Conservation (phyloP, 2,797 vertebrate genomes). For the Tapera naevia region DNA sequence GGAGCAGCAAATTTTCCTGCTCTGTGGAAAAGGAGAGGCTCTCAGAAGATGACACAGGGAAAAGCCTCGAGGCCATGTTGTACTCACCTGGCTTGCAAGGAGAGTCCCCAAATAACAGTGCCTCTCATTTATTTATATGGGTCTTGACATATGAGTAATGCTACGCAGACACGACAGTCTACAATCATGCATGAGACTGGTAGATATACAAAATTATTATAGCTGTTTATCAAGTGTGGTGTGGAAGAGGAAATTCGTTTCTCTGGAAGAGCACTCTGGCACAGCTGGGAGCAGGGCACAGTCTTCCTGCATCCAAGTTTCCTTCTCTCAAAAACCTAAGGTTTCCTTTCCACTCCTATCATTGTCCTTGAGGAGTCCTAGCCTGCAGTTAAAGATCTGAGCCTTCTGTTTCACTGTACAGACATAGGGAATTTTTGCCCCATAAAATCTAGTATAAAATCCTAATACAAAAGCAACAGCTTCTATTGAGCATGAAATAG, state of each 20-base stretch:
- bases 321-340: neutral
- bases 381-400: neutral
- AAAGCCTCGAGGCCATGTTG: neutral
- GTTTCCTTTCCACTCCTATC: neutral
- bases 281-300: neutral
- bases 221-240: neutral
- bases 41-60: neutral
- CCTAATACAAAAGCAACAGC: neutral
- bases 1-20: neutral
- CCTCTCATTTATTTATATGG: neutral
- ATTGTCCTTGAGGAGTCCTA: neutral
- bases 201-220: neutral
- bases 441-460: neutral
- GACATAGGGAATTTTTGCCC: neutral
- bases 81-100: neutral
- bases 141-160: neutral
- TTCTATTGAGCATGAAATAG: neutral
- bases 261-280: neutral
- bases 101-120: neutral
- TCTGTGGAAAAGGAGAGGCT: neutral
- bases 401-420: neutral
- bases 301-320: neutral
- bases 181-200: neutral
- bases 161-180: neutral
- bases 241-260: neutral